Percentiles rank a stretch among this genome's conserved stretches.
Conservation (phyloP, 2,888 invertebrate species). For the Callyntrura guangdongensis region DNA sequence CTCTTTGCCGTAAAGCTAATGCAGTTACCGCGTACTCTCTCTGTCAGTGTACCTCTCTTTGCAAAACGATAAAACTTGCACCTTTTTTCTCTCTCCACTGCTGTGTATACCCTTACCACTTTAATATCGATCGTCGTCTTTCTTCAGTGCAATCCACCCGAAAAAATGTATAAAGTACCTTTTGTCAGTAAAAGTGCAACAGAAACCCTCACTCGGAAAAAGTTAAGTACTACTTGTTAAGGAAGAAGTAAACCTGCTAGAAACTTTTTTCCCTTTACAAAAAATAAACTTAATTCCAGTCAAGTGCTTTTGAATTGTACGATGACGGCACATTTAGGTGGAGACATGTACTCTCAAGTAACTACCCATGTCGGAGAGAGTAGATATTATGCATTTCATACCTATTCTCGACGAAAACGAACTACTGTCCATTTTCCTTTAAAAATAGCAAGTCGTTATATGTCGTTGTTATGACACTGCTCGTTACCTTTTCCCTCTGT, state of each 20-base stretch:
- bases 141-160: background rate
- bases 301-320: too few relatives aligned
- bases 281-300: too few relatives aligned
- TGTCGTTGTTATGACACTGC: too few relatives aligned
- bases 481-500: too few relatives aligned
- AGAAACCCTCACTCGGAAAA: background rate
- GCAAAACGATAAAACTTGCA: background rate
- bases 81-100: background rate
- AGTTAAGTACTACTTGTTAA: background rate
- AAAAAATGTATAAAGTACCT: too few relatives aligned
- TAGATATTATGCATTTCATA: too few relatives aligned
- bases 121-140: conserved; percentile 1
- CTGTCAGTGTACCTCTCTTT: background rate
- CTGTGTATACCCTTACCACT: background rate
- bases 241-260: background rate
- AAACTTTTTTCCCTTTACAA: background rate
- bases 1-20: too few relatives aligned
- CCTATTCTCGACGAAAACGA: too few relatives aligned
- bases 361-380: too few relatives aligned
- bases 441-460: too few relatives aligned
- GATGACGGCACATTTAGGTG: background rate
- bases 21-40: background rate
- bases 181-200: too few relatives aligned
- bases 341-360: background rate
- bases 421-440: too few relatives aligned